Evolutionary conservation across 1,140 invertebrate genomes (phyloP), one percentile per base, ranked within the genome.

Genomic region (Apis laboriosa): DNA sequence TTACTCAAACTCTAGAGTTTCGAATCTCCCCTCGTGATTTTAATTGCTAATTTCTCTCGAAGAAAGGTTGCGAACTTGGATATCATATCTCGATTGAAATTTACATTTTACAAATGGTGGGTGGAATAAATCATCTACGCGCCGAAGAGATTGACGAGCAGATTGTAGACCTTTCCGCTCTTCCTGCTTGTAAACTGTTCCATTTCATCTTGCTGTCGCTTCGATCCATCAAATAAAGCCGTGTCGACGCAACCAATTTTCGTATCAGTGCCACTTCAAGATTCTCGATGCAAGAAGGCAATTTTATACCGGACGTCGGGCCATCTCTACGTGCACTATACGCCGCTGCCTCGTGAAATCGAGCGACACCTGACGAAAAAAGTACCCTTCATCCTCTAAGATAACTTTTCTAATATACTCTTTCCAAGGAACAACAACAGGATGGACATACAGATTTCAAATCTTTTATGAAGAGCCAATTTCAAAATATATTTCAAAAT

Each of bases 211-310:
- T 58, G 43, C 19, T n/a, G 61, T 51, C 17, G 63, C 55, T n/a
- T 28, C 55, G 80, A 76, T 53, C 80, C 73, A 67, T 81, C 79
- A 67, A 81, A 75, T 81, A 81, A 67, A 76, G 79, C 72, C 61
- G 53, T 68, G 80, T 61, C 80, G 80, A 68, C 64, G 43, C 56
- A 19, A 63, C 76, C 81, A 72, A 78, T 83, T 83, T 83, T 83
- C 66, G 53, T 67, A 70, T 83, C 76, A 83, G 76, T 70, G 76
- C 76, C 68, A 78, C 81, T 78, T 78, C 81, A 83, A 77, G 81
- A 78, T 83, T 72, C 76, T 64, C 81, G 56, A 71, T 78, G 51
- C 58, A 71, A 83, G 75, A 56, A 77, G 76, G 49, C 81, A 83
- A 83, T 78, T 68, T 71, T 64, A n/a, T 60, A 64, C 81, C 76